phyloP scores from a whole-genome alignment of 2,113 vertebrate species.

The Hydrochoerus hydrochaeris region DNA sequence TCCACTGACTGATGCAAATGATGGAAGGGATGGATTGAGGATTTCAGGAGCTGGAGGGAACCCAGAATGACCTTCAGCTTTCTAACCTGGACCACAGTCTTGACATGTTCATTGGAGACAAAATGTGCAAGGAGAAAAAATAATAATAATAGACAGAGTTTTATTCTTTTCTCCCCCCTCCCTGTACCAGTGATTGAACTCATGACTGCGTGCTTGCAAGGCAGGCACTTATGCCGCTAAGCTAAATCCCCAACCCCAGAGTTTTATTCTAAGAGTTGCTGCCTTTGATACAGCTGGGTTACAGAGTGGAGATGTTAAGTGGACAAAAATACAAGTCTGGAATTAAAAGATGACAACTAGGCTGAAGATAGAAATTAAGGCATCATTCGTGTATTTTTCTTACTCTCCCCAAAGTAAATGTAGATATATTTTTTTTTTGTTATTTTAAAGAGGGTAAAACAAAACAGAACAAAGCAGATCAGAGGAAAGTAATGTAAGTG shows the following conservation, averaged over 20 bases:
- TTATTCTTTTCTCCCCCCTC: no score
- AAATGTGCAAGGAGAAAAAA: background rate
- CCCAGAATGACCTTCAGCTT: background rate
- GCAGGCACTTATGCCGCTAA: no score
- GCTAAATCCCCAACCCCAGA: no score
- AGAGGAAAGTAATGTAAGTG: no score
- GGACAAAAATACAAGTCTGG: background rate
- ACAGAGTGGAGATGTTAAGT: background rate
- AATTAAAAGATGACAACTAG: background rate
- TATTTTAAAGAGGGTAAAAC: no score
- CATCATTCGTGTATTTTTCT: background rate
- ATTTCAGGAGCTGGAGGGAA: background rate
- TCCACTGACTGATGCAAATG: background rate
- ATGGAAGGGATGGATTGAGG: fast-evolving
- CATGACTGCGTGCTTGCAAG: no score
- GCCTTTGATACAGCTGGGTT: background rate
- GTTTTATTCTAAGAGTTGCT: background rate
- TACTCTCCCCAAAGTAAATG: background rate
- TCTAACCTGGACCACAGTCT: background rate
- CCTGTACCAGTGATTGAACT: no score
- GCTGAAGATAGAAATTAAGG: background rate
- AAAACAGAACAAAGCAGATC: no score
- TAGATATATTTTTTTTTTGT: background rate
- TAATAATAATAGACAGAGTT: background rate
- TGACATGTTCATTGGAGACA: background rate